Evolutionary conservation across 1,140 invertebrate genomes (phyloP).

Genomic region (Coptotermes formosanus): DNA sequence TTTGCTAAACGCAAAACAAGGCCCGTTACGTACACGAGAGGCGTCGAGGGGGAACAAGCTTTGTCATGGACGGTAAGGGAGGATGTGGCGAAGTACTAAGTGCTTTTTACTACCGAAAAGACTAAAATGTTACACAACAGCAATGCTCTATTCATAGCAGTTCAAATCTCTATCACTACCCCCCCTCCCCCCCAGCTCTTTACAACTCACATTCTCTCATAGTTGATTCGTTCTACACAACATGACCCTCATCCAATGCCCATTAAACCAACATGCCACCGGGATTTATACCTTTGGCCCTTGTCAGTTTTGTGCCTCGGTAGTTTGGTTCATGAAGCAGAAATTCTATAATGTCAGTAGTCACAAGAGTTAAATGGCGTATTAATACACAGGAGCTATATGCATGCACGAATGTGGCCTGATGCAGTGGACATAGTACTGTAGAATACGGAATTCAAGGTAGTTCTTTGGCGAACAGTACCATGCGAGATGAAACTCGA

Average conservation of each 20-base stretch:
- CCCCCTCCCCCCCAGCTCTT: background rate
- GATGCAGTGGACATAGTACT: background rate
- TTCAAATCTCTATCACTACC: background rate
- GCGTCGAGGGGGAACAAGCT: background rate
- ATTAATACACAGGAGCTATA: background rate
- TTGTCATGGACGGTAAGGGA: slow-evolving; percentile 15
- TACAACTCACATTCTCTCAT: background rate
- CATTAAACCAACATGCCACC: background rate
- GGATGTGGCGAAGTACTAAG: background rate
- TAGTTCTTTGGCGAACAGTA: no score
- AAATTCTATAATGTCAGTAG: background rate
- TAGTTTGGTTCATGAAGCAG: background rate
- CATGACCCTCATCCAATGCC: background rate
- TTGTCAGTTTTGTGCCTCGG: background rate
- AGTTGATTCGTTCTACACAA: background rate
- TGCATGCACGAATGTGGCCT: background rate
- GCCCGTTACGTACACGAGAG: background rate
- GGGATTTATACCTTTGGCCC: background rate
- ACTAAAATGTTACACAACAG: slow-evolving; percentile 13
- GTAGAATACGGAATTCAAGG: background rate
- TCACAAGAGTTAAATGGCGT: background rate
- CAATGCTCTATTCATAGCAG: slow-evolving; percentile 15
- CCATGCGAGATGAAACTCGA: no score
- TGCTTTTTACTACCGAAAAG: slow-evolving; percentile 13
- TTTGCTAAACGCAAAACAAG: slow-evolving; percentile 1